Conservation (phyloP, 2,888 invertebrate species). For the Euclidia mi region DNA sequence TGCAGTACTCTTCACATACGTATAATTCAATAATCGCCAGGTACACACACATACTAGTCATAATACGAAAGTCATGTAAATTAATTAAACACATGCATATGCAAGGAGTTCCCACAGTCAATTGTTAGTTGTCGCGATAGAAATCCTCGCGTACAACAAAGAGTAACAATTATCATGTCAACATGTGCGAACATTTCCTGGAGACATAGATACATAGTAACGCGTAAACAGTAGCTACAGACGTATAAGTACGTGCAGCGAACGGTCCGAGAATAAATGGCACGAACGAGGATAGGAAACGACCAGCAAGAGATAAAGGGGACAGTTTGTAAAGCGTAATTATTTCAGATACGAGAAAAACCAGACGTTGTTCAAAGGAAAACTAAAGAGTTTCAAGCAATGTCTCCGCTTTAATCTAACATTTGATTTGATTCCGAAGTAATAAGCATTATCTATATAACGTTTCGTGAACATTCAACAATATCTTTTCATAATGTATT, state of each 20-base stretch:
- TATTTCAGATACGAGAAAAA: slow-evolving; percentile 68
- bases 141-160: slow-evolving; percentile 2
- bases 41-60: background rate
- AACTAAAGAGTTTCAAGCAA: slow-evolving; percentile 40
- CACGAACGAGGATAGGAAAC: slow-evolving; percentile 73
- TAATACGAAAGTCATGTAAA: slow-evolving; percentile 5
- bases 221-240: slow-evolving; percentile 30
- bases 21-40: background rate
- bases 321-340: slow-evolving; percentile 79
- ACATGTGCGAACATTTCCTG: slow-evolving; percentile 6
- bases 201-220: slow-evolving; percentile 12
- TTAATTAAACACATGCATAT: slow-evolving; percentile 9
- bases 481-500: slow-evolving; percentile 61
- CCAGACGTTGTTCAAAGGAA: slow-evolving; percentile 36
- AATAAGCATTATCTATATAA: slow-evolving; percentile 29
- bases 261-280: slow-evolving; percentile 69
- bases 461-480: slow-evolving; percentile 49
- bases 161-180: slow-evolving; percentile 14
- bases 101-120: background rate
- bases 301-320: slow-evolving; percentile 72
- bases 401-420: slow-evolving; percentile 40
- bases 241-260: slow-evolving; percentile 43
- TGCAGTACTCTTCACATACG: slow-evolving; percentile 31
- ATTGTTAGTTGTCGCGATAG: slow-evolving; percentile 9
- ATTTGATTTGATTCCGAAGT: slow-evolving; percentile 12